Evolutionary conservation across 2,113 vertebrate species (phyloP).

Genomic region (Monopterus albus): DNA sequence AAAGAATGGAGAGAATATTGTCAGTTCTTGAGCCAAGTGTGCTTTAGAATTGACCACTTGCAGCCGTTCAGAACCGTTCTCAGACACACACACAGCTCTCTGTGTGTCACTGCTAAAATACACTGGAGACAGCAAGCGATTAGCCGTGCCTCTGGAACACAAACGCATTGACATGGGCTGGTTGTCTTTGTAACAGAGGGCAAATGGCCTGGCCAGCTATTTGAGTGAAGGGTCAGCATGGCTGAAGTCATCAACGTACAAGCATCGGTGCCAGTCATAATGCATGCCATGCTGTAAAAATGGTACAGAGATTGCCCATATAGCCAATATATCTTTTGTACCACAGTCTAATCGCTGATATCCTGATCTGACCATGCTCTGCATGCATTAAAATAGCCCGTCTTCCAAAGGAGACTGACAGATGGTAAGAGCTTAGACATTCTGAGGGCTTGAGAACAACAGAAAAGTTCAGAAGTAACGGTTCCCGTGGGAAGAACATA

Average conservation of each 20-base stretch:
- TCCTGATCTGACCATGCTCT: constrained; percentile 48
- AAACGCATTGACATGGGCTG: constrained; percentile 51
- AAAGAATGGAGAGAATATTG: neutral
- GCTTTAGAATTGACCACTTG: constrained; percentile 19
- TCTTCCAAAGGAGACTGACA: constrained; percentile 43
- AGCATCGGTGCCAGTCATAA: constrained; percentile 32
- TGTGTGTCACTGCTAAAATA: constrained; percentile 21
- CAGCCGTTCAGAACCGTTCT: neutral
- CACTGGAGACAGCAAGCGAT: constrained; percentile 30
- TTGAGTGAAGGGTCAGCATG: constrained; percentile 32
- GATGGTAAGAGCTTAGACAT: constrained; percentile 44
- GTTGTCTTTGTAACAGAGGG: constrained; percentile 54
- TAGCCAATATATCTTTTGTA: constrained; percentile 48
- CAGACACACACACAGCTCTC: constrained; percentile 6
- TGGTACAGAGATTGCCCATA: constrained; percentile 20
- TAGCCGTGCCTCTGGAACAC: constrained; percentile 46
- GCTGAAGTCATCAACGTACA: constrained; percentile 48
- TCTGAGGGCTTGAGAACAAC: constrained; percentile 13
- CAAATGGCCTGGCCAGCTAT: constrained; percentile 53
- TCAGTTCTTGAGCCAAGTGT: neutral
- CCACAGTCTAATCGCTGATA: constrained; percentile 42
- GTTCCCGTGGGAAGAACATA: constrained; percentile 15
- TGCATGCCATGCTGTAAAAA: constrained; percentile 40
- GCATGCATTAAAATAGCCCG: constrained; percentile 22
- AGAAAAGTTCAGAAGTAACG: constrained; percentile 29